Evolutionary conservation across 2,113 vertebrate genomes (phyloP).

Genomic region (Sporophila hypoxantha): DNA sequence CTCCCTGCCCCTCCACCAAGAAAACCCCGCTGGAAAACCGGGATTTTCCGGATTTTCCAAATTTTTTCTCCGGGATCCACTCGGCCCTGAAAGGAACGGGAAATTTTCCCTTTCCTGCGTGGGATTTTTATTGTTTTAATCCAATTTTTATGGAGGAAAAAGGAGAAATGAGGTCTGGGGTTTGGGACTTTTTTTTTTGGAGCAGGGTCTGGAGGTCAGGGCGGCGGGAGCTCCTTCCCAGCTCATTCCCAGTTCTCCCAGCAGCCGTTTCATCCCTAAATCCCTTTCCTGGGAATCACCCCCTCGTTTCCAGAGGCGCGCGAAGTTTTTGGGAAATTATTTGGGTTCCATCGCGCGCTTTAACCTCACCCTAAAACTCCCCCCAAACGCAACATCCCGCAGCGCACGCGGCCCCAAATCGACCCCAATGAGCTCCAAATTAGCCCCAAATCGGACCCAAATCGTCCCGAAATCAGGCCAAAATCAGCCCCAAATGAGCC

Average conservation of each 20-base stretch:
- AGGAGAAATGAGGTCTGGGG: background rate
- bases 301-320: background rate
- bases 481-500: background rate
- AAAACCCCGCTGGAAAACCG: background rate
- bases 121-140: background rate
- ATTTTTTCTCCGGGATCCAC: background rate
- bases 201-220: background rate
- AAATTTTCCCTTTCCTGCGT: background rate
- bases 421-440: too few species aligned
- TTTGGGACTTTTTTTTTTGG: background rate
- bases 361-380: background rate
- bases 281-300: background rate
- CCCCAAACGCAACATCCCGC: background rate
- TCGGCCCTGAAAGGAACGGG: background rate
- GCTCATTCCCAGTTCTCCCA: background rate
- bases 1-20: background rate
- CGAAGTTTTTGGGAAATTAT: background rate
- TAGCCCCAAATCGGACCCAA: background rate
- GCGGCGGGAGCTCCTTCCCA: background rate
- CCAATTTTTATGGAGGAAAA: background rate
- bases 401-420: fast-evolving
- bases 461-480: background rate
- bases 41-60: background rate
- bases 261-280: background rate
- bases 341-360: background rate